A percentile compares a stretch with the other conserved stretches of the same genome.
Evolutionary conservation across 2,113 vertebrate species (phyloP).

Genomic region (Percina caprodes): DNA sequence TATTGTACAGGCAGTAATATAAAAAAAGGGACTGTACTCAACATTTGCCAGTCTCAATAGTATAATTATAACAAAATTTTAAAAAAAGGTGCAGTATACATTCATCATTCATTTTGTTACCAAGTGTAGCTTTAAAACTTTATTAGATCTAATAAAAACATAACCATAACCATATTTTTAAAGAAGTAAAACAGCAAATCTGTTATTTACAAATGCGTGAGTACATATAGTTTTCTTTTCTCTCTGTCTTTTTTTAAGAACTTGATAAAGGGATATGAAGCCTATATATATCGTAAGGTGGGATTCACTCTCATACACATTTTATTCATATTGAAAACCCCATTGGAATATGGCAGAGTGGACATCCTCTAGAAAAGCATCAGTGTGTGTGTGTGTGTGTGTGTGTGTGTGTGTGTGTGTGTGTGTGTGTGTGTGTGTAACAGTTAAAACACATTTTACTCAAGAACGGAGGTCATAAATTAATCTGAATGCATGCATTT

Average conservation of each 20-base stretch:
- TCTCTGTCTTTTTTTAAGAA: neutral
- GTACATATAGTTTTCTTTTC: neutral
- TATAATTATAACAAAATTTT: no score
- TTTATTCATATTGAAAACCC: no score
- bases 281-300: neutral
- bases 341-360: no score
- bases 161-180: neutral
- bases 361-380: no score
- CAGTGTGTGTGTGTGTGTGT: no score
- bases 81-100: neutral
- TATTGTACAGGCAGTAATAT: neutral
- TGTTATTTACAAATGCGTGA: neutral
- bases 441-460: no score
- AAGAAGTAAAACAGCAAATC: neutral
- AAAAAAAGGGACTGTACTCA: no score
- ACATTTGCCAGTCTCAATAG: no score
- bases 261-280: neutral
- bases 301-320: neutral
- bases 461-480: no score
- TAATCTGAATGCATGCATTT: no score
- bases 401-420: no score
- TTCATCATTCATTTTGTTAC: neutral
- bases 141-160: neutral
- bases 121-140: neutral
- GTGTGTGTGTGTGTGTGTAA: no score